Evolutionary conservation across 64 coral and sea anemone genomes (phyloP).

Genomic region (Pocillopora verrucosa): DNA sequence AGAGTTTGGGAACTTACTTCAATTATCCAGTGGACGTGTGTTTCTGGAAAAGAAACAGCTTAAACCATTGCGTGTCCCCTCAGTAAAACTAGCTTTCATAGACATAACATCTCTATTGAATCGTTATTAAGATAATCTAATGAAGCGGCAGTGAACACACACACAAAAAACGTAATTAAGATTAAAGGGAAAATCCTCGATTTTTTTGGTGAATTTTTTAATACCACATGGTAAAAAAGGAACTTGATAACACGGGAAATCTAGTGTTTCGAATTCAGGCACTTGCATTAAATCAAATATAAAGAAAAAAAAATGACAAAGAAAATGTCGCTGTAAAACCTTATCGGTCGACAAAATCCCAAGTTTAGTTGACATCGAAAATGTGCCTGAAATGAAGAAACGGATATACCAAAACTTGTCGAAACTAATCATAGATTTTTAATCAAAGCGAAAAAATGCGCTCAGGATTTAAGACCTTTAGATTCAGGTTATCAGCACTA

Average conservation of each 20-base stretch:
- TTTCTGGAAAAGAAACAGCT: background rate
- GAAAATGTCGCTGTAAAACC: background rate
- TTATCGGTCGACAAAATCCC: background rate
- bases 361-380: background rate
- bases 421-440: background rate
- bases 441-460: background rate
- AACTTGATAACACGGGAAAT: background rate
- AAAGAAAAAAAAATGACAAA: background rate
- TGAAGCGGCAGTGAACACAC: slow-evolving; percentile 46
- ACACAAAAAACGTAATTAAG: slow-evolving; percentile 24
- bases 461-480: background rate
- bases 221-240: slow-evolving; percentile 14
- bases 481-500: background rate
- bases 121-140: slow-evolving; percentile 36
- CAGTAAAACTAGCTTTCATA: background rate
- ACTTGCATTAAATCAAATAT: background rate
- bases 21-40: background rate
- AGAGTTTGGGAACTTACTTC: background rate
- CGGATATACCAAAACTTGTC: background rate
- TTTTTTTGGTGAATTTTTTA: background rate
- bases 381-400: background rate
- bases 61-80: slow-evolving; percentile 25
- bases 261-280: background rate
- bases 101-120: slow-evolving; percentile 38
- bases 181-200: slow-evolving; percentile 24